These are phyloP conservation scores for Mamestra configurata DNA, from an alignment of 1,140 invertebrate species.

Conservation along the genomic window DNA sequence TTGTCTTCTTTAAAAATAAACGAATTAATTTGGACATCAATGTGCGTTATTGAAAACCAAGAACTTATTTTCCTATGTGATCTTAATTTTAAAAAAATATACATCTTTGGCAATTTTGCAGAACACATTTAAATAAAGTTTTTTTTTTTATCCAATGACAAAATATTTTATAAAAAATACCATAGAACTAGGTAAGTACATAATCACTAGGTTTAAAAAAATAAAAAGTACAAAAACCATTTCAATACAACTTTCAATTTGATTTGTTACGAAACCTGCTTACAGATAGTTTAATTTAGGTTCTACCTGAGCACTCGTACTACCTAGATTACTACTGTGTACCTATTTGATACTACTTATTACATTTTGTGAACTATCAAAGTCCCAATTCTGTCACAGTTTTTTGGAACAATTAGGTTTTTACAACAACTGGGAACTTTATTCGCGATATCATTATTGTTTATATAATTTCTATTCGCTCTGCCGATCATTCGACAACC, in stretches of 20 bases:
- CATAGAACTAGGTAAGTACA: background rate
- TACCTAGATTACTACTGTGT: background rate
- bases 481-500: background rate
- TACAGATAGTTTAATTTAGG: background rate
- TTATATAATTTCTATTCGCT: constrained; percentile 31
- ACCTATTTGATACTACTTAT: background rate
- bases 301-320: background rate
- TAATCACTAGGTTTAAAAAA: background rate
- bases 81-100: background rate
- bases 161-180: background rate
- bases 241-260: background rate
- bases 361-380: constrained; percentile 15
- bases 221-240: background rate
- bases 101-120: constrained; percentile 41
- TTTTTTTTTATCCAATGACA: too few relatives aligned
- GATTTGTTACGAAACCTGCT: background rate
- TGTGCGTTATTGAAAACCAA: background rate
- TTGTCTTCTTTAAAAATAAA: background rate
- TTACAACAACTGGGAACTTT: background rate
- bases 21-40: background rate
- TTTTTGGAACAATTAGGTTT: constrained; percentile 1
- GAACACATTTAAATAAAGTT: background rate
- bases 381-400: constrained; percentile 14
- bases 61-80: background rate
- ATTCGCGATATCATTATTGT: constrained; percentile 13